Evolutionary conservation across 2,888 invertebrate species (phyloP).

Genomic region (Drosophila melanosoma): DNA sequence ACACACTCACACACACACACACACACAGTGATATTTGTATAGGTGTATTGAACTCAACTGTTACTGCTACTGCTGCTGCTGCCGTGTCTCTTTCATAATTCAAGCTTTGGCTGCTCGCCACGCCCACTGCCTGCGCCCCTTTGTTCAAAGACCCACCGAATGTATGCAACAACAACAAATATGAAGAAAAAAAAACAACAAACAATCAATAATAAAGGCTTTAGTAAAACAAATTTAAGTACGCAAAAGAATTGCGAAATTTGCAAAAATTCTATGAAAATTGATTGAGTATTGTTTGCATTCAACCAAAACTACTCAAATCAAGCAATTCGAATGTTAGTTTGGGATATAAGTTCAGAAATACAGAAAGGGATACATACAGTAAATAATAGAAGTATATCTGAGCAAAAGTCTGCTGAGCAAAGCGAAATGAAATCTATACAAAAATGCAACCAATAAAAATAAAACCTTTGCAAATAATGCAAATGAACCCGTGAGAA

Average conservation of each 20-base stretch:
- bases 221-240: constrained; percentile 33
- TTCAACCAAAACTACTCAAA: not conserved
- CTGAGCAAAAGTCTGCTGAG: not conserved
- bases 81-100: constrained; percentile 66
- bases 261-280: constrained; percentile 37
- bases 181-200: not conserved
- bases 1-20: constrained; percentile 22
- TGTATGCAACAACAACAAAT: constrained; percentile 38
- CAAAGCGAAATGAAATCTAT: not conserved
- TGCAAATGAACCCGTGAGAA: not conserved
- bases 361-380: not conserved
- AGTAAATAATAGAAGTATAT: not conserved
- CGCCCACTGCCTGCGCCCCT: constrained; percentile 35
- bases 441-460: not conserved
- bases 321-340: constrained; percentile 18
- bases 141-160: constrained; percentile 25
- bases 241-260: constrained; percentile 34
- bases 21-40: constrained; percentile 20
- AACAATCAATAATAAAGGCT: constrained; percentile 29
- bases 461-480: not conserved
- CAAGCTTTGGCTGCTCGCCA: constrained; percentile 60
- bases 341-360: not conserved
- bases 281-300: constrained; percentile 47
- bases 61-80: constrained; percentile 26
- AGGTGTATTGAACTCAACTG: constrained; percentile 33